Evolutionary conservation across 2,888 invertebrate species (phyloP).

Genomic region (Polietes domitor): DNA sequence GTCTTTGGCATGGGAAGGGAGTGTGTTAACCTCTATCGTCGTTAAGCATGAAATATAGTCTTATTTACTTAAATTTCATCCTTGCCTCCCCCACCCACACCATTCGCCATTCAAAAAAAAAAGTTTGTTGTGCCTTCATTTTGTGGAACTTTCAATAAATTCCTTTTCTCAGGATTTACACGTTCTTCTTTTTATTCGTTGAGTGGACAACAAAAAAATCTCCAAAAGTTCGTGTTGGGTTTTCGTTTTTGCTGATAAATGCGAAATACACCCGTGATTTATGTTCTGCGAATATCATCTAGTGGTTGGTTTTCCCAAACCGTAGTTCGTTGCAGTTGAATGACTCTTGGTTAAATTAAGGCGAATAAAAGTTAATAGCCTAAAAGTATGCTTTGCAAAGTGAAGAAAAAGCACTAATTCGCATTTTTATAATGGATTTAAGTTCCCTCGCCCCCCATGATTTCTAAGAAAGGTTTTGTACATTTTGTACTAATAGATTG

Average conservation of each 20-base stretch:
- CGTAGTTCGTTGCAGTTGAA: no score
- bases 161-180: not conserved
- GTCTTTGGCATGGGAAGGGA: no score
- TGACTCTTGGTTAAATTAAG: no score
- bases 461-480: no score
- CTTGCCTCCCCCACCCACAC: no score
- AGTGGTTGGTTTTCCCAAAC: not conserved
- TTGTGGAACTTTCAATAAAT: not conserved
- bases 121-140: not conserved
- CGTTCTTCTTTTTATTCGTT: not conserved
- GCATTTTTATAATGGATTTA: no score
- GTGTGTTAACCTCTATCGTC: not conserved
- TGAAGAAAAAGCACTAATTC: no score
- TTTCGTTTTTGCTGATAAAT: slow-evolving; percentile 1
- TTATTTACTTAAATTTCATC: no score
- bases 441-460: no score
- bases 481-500: no score
- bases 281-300: not conserved
- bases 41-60: not conserved
- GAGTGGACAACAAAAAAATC: not conserved
- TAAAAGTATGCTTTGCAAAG: no score
- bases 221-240: not conserved
- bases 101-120: not conserved
- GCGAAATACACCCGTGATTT: not conserved
- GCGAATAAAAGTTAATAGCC: no score